A percentile compares a stretch with the other conserved stretches of the same genome.
Evolutionary conservation across 2,113 vertebrate species (phyloP).

Genomic region (Pedetes capensis): DNA sequence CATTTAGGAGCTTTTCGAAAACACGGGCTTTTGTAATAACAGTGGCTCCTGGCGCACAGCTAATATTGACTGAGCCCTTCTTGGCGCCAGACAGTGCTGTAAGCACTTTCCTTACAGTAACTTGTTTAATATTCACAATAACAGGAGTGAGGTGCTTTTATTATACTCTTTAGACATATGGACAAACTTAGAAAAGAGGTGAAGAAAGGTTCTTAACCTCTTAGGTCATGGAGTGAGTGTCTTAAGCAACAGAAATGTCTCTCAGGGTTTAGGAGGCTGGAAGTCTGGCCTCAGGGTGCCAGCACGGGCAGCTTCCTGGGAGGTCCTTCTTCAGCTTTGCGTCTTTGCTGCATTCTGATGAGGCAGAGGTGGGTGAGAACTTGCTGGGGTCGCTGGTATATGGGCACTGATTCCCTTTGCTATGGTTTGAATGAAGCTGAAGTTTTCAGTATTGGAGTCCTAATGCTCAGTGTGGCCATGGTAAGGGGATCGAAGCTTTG

Average conservation of each 20-base stretch:
- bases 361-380: neutral
- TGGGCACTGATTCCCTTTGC: neutral
- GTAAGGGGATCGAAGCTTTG: neutral
- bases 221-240: neutral
- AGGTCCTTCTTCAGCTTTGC: neutral
- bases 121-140: constrained; percentile 56
- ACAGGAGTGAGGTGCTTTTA: neutral
- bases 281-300: neutral
- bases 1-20: constrained; percentile 43
- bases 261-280: neutral
- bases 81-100: constrained; percentile 56
- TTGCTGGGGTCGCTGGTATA: neutral
- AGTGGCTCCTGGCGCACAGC: constrained; percentile 46
- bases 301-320: neutral
- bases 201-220: neutral
- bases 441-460: neutral
- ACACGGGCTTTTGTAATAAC: constrained; percentile 35
- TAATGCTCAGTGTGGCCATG: neutral
- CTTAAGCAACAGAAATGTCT: neutral
- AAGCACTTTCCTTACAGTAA: constrained; percentile 27
- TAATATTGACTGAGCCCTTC: constrained; percentile 66
- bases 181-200: constrained; percentile 20
- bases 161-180: constrained; percentile 33
- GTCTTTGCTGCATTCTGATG: neutral
- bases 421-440: neutral